A percentile compares a stretch with the other conserved stretches of the same genome.
Evolutionary conservation across 2,888 invertebrate species (phyloP).

Genomic region (Caenorhabditis panamensis): DNA sequence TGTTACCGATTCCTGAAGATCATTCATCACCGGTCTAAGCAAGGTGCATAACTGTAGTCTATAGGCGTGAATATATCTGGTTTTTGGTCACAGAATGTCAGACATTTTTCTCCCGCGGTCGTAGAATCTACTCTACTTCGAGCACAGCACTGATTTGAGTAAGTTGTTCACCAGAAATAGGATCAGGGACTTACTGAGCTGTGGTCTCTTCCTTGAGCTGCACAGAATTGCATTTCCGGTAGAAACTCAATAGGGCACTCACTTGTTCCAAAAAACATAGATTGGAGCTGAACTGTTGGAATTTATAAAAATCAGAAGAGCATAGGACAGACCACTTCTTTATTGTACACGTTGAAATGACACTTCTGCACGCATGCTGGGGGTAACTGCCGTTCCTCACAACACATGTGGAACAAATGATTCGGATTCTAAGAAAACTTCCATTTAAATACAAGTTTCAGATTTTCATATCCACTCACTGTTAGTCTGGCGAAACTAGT

Average conservation of each 20-base stretch:
- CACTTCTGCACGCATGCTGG: constrained; percentile 64
- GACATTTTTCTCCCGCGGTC: constrained; percentile 74
- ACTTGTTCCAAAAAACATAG: constrained; percentile 76
- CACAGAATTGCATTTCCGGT: constrained; percentile 76
- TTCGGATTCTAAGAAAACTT: constrained; percentile 64
- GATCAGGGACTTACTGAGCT: constrained; percentile 33
- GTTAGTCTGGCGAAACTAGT: no score
- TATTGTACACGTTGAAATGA: constrained; percentile 68
- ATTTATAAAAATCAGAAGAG: not conserved
- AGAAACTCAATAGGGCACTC: constrained; percentile 76
- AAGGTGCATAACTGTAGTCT: constrained; percentile 71
- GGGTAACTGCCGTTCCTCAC: constrained; percentile 67
- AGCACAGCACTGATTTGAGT: constrained; percentile 64
- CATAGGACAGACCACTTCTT: constrained; percentile 54
- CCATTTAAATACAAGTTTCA: no score
- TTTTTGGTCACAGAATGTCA: constrained; percentile 74
- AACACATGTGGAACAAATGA: constrained; percentile 67
- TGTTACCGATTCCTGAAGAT: not conserved
- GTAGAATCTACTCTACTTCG: constrained; percentile 68
- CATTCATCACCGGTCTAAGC: constrained; percentile 70
- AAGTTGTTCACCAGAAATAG: not conserved
- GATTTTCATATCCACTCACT: not conserved
- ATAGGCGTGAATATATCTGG: constrained; percentile 76
- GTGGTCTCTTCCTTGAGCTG: constrained; percentile 77
- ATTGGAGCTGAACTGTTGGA: constrained; percentile 68